Conservation (phyloP, 2,888 invertebrate genomes). For the Dermolepida albohirtum region DNA sequence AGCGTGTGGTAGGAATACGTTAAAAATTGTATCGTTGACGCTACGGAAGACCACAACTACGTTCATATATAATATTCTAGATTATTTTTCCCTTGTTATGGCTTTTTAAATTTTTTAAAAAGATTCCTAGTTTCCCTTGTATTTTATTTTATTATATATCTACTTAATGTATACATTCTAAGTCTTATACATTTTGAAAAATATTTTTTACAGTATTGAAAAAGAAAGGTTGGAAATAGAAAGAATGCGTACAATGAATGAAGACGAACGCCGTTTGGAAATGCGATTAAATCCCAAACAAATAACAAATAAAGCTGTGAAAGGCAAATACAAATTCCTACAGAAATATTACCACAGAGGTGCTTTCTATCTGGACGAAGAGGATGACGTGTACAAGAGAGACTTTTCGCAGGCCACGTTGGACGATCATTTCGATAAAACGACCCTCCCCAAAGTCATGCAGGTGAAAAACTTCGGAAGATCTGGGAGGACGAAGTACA, state of each 20-base stretch:
- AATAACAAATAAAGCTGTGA: conserved; percentile 93
- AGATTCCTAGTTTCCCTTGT: too few species aligned
- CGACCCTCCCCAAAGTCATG: conserved; percentile 99
- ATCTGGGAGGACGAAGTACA: conserved; percentile 98
- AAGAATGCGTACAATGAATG: conserved; percentile 91
- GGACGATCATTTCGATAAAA: conserved; percentile 99
- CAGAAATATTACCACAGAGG: conserved; percentile 99
- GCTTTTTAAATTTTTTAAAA: too few species aligned
- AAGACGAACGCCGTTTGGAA: conserved; percentile 94
- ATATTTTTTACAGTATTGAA: conserved; percentile 74
- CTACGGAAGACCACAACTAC: too few species aligned
- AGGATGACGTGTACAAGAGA: conserved; percentile 89
- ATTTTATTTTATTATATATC: neutral
- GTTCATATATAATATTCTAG: too few species aligned
- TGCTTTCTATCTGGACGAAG: conserved; percentile 96
- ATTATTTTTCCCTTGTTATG: too few species aligned
- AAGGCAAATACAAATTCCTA: conserved; percentile 99
- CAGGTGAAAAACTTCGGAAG: conserved; percentile 99
- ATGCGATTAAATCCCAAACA: conserved; percentile 90
- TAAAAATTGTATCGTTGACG: too few species aligned
- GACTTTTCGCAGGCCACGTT: conserved; percentile 96
- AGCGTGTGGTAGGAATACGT: too few species aligned
- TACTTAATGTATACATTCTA: too few species aligned
- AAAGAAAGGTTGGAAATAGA: conserved; percentile 91
- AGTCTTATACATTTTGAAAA: neutral